phyloP scores from a whole-genome alignment of 2,888 invertebrate species.

The Mallateleia sp. region DNA sequence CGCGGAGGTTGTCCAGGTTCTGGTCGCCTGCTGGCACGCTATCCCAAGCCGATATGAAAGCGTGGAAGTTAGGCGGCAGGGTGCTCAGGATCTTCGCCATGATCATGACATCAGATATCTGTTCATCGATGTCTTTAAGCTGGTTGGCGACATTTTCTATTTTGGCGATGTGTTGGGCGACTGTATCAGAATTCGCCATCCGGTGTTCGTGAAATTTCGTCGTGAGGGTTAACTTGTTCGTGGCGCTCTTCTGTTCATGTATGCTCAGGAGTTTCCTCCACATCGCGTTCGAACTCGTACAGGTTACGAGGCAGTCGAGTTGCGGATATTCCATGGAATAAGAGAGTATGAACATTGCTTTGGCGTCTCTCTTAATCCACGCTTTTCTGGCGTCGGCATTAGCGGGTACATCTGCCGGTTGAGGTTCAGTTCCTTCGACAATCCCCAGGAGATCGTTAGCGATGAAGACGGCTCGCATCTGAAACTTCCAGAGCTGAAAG shows the following conservation, averaged over 20 bases:
- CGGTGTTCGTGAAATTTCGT: constrained; percentile 43
- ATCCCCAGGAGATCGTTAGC: constrained; percentile 37
- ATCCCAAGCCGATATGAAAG: constrained; percentile 51
- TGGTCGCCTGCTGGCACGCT: constrained; percentile 43
- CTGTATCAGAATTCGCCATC: constrained; percentile 17
- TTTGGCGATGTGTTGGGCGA: constrained; percentile 30
- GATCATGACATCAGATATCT: constrained; percentile 34
- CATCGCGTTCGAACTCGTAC: background rate
- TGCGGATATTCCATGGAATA: constrained; percentile 40
- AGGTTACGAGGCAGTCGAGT: background rate
- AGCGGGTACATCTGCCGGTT: background rate
- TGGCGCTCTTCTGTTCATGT: constrained; percentile 79
- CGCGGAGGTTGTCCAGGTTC: constrained; percentile 31
- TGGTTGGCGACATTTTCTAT: constrained; percentile 20
- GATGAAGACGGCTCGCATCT: constrained; percentile 56
- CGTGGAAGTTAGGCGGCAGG: constrained; percentile 29
- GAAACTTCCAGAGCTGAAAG: constrained; percentile 71
- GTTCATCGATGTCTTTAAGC: constrained; percentile 34
- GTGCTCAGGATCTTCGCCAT: constrained; percentile 53
- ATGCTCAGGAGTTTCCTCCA: constrained; percentile 23
- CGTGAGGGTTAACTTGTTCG: constrained; percentile 71
- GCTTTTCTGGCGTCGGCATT: background rate
- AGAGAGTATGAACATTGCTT: constrained; percentile 45
- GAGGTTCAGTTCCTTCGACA: background rate
- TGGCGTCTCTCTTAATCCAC: constrained; percentile 54